These are phyloP conservation scores for Nothoprocta perdicaria DNA, from an alignment of 2,113 vertebrate genomes.

Conservation along the genomic window DNA sequence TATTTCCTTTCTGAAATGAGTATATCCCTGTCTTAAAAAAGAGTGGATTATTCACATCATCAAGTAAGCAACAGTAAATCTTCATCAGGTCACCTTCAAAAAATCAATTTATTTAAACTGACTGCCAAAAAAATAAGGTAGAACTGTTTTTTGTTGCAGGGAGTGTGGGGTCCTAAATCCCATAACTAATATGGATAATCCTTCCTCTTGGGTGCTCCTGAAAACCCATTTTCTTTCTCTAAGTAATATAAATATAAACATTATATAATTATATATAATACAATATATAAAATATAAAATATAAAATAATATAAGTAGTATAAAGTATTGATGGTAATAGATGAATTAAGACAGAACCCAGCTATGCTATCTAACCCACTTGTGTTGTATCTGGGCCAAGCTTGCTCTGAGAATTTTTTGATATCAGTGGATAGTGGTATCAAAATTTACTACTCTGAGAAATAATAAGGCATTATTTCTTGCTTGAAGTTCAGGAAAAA, in stretches of 20 bases:
- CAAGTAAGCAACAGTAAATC: slow-evolving; percentile 19
- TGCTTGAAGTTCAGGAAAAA: background rate
- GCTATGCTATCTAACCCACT: background rate
- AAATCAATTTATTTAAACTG: slow-evolving; percentile 40
- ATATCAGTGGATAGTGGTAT: background rate
- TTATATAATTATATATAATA: too few species aligned
- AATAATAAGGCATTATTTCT: background rate
- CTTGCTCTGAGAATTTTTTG: background rate
- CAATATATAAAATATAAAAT: too few species aligned
- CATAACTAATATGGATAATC: background rate
- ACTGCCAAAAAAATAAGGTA: slow-evolving; percentile 29
- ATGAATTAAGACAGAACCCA: background rate
- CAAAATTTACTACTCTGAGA: background rate
- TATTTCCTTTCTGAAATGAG: slow-evolving; percentile 43
- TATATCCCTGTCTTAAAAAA: slow-evolving; percentile 32
- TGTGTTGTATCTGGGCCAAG: background rate
- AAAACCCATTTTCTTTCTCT: background rate
- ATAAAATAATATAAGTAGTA: background rate
- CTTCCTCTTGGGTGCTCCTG: background rate
- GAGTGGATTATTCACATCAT: slow-evolving; percentile 55
- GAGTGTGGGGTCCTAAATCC: background rate
- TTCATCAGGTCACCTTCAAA: slow-evolving; percentile 50
- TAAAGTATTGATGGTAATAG: background rate
- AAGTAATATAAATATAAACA: background rate
- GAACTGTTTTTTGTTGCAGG: slow-evolving; percentile 27